These are phyloP conservation scores for Mystacides longicornis DNA, from an alignment of 2,888 invertebrate genomes.

Conservation along the genomic window DNA sequence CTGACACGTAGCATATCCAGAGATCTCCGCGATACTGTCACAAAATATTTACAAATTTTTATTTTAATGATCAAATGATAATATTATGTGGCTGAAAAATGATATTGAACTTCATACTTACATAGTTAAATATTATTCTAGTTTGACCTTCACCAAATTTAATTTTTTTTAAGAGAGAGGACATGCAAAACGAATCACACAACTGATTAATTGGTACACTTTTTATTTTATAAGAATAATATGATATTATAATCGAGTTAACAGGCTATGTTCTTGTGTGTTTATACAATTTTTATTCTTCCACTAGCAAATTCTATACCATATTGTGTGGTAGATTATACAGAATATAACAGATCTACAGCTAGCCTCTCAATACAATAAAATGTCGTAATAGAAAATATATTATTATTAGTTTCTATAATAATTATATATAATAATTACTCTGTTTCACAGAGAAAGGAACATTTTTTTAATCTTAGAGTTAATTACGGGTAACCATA, in stretches of 20 bases:
- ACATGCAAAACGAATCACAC: conserved; percentile 14
- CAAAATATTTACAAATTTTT: conserved; percentile 5
- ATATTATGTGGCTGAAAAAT: neutral
- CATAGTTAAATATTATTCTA: neutral
- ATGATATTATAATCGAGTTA: too few species aligned
- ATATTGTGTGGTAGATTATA: neutral
- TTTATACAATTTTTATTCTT: neutral
- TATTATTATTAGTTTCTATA: neutral
- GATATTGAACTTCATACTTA: neutral
- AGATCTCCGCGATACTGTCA: conserved; percentile 65
- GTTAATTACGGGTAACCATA: neutral
- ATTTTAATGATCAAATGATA: neutral
- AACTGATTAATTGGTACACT: neutral
- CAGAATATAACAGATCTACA: too few species aligned
- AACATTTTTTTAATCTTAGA: conserved; percentile 21
- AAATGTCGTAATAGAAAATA: neutral
- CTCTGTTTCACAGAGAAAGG: conserved; percentile 27
- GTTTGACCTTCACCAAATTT: neutral
- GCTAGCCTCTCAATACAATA: too few species aligned
- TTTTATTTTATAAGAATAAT: conserved; percentile 3
- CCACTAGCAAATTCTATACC: neutral
- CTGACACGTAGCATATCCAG: conserved; percentile 80
- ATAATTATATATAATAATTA: conserved; percentile 10
- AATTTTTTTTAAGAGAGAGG: neutral
- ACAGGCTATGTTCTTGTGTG: neutral